These are phyloP conservation scores for Siniperca obscura DNA, from an alignment of 2,797 vertebrate species.

Conservation along the genomic window DNA sequence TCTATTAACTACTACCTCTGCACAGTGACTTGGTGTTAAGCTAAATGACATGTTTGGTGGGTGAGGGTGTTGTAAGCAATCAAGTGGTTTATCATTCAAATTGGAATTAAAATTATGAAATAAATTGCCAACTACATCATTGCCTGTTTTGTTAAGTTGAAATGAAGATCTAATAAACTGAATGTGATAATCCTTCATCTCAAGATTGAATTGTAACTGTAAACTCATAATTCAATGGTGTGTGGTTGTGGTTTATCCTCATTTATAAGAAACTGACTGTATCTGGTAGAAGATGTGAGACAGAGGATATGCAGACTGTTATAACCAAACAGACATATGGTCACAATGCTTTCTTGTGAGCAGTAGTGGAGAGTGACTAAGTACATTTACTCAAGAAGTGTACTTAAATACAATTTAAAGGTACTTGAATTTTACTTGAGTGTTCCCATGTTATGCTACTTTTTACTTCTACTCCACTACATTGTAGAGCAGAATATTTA, in stretches of 20 bases:
- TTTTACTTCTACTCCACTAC: not conserved
- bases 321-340: too few relatives aligned
- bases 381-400: too few relatives aligned
- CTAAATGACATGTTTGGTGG: not conserved
- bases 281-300: not conserved
- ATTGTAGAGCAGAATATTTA: too few relatives aligned
- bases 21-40: conserved; percentile 8
- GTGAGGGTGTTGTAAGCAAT: not conserved
- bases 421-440: too few relatives aligned
- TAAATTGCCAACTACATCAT: conserved; percentile 8
- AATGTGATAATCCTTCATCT: too few relatives aligned
- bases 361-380: not conserved
- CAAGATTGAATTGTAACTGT: not conserved
- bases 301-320: not conserved
- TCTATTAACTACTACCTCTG: conserved; percentile 57
- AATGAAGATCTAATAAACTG: not conserved
- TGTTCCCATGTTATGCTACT: too few relatives aligned
- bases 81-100: not conserved
- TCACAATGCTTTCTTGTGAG: not conserved
- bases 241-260: not conserved
- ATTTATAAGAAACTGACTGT: not conserved
- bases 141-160: conserved; percentile 18
- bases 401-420: too few relatives aligned
- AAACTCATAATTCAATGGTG: not conserved
- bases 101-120: conserved; percentile 20